phyloP scores from a whole-genome alignment of 2,888 invertebrate species.

The Acrocera orbiculus region DNA sequence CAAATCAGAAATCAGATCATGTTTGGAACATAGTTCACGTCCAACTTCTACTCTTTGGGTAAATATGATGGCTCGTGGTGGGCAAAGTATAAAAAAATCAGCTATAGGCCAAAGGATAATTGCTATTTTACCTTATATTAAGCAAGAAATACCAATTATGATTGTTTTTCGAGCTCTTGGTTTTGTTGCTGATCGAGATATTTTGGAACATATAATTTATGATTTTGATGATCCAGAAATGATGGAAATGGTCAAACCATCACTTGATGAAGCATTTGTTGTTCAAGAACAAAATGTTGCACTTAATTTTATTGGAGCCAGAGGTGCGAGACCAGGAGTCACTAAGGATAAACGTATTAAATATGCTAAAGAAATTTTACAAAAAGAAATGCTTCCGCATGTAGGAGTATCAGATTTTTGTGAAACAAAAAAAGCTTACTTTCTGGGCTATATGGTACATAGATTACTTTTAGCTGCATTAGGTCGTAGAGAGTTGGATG shows the following conservation, averaged over 20 bases:
- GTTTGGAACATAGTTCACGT: conserved; percentile 78
- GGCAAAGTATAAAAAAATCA: conserved; percentile 95
- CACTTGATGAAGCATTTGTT: conserved; percentile 96
- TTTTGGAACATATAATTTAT: conserved; percentile 98
- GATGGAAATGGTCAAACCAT: conserved; percentile 99
- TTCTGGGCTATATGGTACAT: conserved; percentile 98
- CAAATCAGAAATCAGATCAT: conserved; percentile 95
- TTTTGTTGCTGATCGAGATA: conserved; percentile 98
- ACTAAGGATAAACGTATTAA: conserved; percentile 98
- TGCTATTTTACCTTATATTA: conserved; percentile 94
- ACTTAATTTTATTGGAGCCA: conserved; percentile 92
- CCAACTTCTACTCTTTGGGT: conserved; percentile 98
- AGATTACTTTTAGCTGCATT: conserved; percentile 82
- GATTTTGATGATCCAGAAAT: conserved; percentile 99
- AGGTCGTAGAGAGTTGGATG: conserved; percentile 92
- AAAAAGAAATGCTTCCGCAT: conserved; percentile 99
- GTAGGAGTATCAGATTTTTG: conserved; percentile 99
- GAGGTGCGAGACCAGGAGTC: conserved; percentile 95
- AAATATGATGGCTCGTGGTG: conserved; percentile 98
- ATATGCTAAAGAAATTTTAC: conserved; percentile 97
- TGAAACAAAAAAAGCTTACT: conserved; percentile 99
- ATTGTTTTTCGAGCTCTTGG: conserved; percentile 98
- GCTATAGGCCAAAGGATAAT: conserved; percentile 98
- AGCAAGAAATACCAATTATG: conserved; percentile 99
- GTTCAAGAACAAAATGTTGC: conserved; percentile 99